phyloP scores from a whole-genome alignment of 2,113 vertebrate species.

The Telmatochromis brachygnathus region DNA sequence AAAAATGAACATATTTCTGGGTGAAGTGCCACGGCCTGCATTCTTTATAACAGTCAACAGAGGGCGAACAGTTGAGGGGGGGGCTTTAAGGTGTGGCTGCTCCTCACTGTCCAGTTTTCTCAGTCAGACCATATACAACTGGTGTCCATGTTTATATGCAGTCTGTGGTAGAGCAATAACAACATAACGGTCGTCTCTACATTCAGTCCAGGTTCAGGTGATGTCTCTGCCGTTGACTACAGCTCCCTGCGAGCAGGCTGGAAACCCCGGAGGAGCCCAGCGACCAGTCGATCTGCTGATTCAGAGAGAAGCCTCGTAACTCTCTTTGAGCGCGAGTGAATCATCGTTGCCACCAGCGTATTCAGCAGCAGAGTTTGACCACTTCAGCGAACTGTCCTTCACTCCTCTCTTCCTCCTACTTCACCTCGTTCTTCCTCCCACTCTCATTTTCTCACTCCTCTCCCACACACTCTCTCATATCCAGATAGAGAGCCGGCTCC shows the following conservation, averaged over 20 bases:
- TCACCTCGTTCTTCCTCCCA: neutral
- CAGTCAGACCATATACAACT: fast-evolving
- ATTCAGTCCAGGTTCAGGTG: neutral
- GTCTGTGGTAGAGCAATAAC: neutral
- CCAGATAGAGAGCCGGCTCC: neutral
- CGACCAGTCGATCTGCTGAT: neutral
- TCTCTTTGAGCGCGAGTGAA: neutral
- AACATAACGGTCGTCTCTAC: neutral
- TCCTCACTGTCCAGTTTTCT: fast-evolving
- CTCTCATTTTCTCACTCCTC: neutral
- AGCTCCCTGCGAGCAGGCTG: neutral
- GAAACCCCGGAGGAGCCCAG: neutral
- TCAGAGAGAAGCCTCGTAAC: neutral
- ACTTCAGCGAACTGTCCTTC: slow-evolving; percentile 15
- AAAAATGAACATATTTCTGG: fast-evolving
- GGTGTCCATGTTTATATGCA: neutral
- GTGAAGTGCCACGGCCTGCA: neutral
- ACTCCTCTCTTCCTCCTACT: slow-evolving; percentile 13
- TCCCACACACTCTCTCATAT: neutral
- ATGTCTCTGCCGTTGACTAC: neutral
- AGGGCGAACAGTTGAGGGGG: neutral
- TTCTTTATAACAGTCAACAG: neutral
- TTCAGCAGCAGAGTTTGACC: slow-evolving; percentile 9
- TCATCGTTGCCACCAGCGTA: neutral
- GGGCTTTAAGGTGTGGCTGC: neutral